phyloP scores from a whole-genome alignment of 2,113 vertebrate species.

The Mixornis gularis region DNA sequence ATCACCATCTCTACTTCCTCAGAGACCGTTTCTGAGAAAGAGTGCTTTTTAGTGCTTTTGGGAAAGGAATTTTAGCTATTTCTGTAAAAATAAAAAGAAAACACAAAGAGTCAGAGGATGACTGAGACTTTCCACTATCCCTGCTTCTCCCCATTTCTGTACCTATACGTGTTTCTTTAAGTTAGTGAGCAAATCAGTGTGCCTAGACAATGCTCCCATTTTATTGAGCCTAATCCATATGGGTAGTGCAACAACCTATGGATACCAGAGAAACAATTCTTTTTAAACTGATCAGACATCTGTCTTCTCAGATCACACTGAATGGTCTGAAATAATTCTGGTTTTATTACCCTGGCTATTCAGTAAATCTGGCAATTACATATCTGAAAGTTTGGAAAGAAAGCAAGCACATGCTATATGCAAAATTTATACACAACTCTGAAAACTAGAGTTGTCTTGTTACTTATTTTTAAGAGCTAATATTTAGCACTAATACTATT shows the following conservation, averaged over 20 bases:
- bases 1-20: not conserved
- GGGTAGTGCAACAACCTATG: not conserved
- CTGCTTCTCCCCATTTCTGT: not conserved
- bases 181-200: not conserved
- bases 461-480: not conserved
- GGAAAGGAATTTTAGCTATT: not conserved
- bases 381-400: not conserved
- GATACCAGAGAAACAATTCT: not conserved
- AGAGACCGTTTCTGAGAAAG: not conserved
- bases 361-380: not conserved
- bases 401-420: not conserved
- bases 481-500: not conserved
- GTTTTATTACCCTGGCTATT: not conserved
- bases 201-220: not conserved
- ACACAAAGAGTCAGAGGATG: not conserved
- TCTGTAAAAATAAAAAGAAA: not conserved
- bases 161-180: not conserved
- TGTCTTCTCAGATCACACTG: not conserved
- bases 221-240: not conserved
- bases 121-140: not conserved
- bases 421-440: not conserved
- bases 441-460: not conserved
- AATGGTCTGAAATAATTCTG: not conserved
- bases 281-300: not conserved
- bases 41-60: not conserved